These are phyloP conservation scores for Rhingia rostrata DNA, from an alignment of 2,888 invertebrate genomes.

Conservation along the genomic window DNA sequence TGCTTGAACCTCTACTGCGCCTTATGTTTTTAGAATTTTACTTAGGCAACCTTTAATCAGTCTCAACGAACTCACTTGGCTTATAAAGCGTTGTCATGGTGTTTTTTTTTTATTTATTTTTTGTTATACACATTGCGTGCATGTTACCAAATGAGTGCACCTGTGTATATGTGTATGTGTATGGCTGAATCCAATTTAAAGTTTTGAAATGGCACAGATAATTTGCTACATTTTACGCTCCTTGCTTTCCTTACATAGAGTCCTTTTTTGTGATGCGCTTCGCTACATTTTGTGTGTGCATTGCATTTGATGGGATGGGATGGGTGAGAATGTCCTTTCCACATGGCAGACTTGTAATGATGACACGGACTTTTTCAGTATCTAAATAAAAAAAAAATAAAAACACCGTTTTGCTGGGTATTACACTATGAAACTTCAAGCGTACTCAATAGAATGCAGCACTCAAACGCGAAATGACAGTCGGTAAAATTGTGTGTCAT, in stretches of 20 bases:
- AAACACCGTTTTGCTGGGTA: background rate
- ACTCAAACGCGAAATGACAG: conserved; percentile 29
- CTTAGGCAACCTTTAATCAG: conserved; percentile 28
- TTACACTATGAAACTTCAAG: background rate
- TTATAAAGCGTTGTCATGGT: background rate
- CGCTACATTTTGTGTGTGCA: conserved; percentile 4
- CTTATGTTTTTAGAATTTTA: conserved; percentile 6
- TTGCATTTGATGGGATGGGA: conserved; percentile 11
- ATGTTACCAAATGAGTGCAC: background rate
- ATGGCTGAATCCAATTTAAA: conserved; percentile 50
- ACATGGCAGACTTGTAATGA: conserved; percentile 9
- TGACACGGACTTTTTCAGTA: background rate
- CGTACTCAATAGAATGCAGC: conserved; percentile 19
- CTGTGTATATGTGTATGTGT: background rate
- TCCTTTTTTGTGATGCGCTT: conserved; percentile 31
- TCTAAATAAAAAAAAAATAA: background rate
- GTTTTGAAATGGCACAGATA: conserved; percentile 54
- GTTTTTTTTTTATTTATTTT: background rate
- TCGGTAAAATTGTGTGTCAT: conserved; percentile 9
- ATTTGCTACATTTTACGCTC: conserved; percentile 47
- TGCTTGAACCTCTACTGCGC: conserved; percentile 14
- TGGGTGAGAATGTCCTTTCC: background rate
- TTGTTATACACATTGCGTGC: conserved; percentile 1
- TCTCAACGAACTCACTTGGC: conserved; percentile 12
- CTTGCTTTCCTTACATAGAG: background rate